Conservation (phyloP, 2,797 vertebrate species). For the Propithecus perrieri region DNA sequence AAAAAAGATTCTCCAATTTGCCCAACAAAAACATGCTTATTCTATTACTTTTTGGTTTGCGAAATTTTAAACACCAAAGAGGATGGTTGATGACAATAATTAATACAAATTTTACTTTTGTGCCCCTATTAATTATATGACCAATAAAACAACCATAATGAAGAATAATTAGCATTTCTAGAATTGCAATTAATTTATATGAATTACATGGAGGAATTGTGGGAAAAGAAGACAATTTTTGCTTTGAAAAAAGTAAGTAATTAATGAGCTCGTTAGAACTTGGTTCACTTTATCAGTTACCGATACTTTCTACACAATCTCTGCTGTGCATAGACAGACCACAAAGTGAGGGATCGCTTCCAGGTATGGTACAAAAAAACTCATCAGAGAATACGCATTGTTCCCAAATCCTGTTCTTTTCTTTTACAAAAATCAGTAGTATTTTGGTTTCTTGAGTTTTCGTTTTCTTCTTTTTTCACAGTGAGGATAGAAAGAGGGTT, state of each 20-base stretch:
- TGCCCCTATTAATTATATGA: not conserved
- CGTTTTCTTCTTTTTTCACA: not conserved
- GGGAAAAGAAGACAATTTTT: not conserved
- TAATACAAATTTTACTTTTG: not conserved
- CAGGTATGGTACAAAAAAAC: not conserved
- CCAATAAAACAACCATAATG: not conserved
- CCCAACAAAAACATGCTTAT: not conserved
- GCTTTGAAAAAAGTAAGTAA: not conserved
- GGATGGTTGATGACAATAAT: not conserved
- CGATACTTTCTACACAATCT: not conserved
- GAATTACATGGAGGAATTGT: not conserved
- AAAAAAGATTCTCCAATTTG: not conserved
- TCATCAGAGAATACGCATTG: not conserved
- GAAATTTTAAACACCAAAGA: not conserved
- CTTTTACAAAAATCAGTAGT: not conserved
- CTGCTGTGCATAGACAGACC: not conserved
- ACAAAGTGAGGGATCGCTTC: not conserved
- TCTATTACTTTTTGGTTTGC: not conserved
- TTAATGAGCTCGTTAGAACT: not conserved
- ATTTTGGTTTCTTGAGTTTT: not conserved
- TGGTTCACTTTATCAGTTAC: not conserved
- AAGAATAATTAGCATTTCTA: not conserved
- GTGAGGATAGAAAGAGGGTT: not conserved
- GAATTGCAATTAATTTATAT: not conserved
- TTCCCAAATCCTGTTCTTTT: not conserved